Base-by-base conservation (phyloP, 2,113 vertebrate species). In the Orientallactaga bullata region DNA sequence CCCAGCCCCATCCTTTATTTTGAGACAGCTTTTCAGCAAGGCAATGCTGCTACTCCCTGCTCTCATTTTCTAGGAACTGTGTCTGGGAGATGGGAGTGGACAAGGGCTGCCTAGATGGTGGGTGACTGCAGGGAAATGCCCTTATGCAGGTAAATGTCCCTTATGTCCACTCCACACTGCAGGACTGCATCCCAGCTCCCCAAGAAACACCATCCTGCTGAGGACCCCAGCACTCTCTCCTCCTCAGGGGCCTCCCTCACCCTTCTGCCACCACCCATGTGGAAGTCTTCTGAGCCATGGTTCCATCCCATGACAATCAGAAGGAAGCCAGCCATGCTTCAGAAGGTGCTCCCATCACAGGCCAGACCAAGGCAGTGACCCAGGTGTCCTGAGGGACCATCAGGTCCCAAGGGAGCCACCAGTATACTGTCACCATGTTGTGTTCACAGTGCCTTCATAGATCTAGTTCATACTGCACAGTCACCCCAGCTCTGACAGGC, bases 161-260 rank as follows among this genome's bases (percentile, higher is more conserved):
- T 55, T 55, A 9, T 0, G 0, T 35, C 6, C 2, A 0, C 18
- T 0, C 0, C 6, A 58, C 2, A 8, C 32, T 2, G 37, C 30
- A n/a, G 71, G n/a, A 18, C 51, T 11, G 30, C 18, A 17, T 3
- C 1, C n/a, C 12, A 3, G 3, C 2, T 32, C 16, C 26, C 20
- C 5, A 2, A 0, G 26, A 23, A 55, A 69, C 28, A 8, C 37
- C 65, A 37, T 39, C 4, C 32, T 17, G 21, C 63, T 39, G 37
- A 0, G 42, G 15, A 8, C n/a, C 47, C 73, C 79, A 28, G 2
- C 15, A 18, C 32, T 30, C 58, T 26, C 77, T 55, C 60, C 18
- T 84, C 86, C 86, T n/a, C 3, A 0, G 12, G 58, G 37, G 24
- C 30, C 71, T 55, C 37, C 37, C 20, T 69, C 21, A 11, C 7